Conservation (phyloP, 1,140 invertebrate species). For the Ceratosolen fusciceps region DNA sequence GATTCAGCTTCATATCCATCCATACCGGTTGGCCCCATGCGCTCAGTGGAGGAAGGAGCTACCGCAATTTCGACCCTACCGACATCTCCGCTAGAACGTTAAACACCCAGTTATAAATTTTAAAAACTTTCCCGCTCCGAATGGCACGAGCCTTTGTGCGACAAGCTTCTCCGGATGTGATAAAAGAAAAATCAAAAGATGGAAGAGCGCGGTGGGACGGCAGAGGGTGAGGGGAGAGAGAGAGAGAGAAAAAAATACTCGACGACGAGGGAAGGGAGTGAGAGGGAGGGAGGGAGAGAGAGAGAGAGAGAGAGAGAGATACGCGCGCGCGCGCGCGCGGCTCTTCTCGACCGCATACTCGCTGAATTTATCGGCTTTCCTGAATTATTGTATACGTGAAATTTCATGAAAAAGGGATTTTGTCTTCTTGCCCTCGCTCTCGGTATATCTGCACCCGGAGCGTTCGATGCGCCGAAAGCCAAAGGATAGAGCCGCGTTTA, state of each 20-base stretch:
- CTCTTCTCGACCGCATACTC: neutral
- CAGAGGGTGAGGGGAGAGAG: no score
- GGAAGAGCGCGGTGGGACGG: neutral
- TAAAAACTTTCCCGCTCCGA: conserved; percentile 60
- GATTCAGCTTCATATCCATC: neutral
- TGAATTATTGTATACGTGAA: conserved; percentile 33
- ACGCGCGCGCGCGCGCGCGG: neutral
- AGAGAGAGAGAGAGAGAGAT: neutral
- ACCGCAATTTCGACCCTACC: neutral
- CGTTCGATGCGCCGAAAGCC: neutral
- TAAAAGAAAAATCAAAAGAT: neutral
- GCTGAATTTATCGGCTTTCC: conserved; percentile 42
- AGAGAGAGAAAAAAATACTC: neutral
- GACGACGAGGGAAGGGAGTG: neutral
- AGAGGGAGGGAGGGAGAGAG: no score
- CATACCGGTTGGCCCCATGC: neutral
- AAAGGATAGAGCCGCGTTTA: neutral
- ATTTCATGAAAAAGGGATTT: conserved; percentile 39
- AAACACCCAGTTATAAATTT: conserved; percentile 72
- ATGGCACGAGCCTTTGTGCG: neutral
- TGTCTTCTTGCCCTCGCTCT: conserved; percentile 16
- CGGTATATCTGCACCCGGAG: neutral
- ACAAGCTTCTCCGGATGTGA: neutral
- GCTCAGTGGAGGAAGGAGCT: neutral
- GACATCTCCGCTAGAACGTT: conserved; percentile 52